Base-by-base conservation (phyloP, 2,113 vertebrate genomes). In the Leuciscus idus region DNA sequence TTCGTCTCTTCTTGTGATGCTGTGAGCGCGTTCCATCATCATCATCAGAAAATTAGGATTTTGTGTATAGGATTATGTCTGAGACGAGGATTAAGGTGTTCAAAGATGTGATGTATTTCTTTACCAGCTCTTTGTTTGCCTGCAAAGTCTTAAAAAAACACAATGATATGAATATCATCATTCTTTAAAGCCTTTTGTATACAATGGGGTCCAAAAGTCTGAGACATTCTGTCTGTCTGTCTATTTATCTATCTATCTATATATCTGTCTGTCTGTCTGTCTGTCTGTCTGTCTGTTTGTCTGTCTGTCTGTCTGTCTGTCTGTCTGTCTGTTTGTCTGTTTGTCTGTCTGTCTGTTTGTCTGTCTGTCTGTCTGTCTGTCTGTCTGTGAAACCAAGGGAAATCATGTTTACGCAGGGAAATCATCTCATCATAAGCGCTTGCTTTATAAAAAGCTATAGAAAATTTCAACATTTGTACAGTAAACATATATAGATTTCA, bases 91-190 rank as follows among this genome's bases (percentile, higher is more conserved):
- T 75, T 28, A 75, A 6, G 72, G 26, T 13, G 23, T 15, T 26
- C 23, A 74, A 48, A 74, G 43, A 48, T 26, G 23, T 17, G 23
- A 48, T 26, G 23, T 48, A n/a, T 50, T 75, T 75, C 72, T 72
- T 72, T n/a, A 72, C 68, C 19, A 11, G 68, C 68, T 43, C 68
- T 72, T 72, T 46, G 55, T 50, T 50, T 84, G 46, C 36, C 73
- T 64, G 7, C 26, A n/a, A 79, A 79, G 30, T 59, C 30, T 36
- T 33, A 33, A 48, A 84, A 84, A 75, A 46, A 28, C 83, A 57
- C 50, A 36, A 13, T n/a, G 21, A 73, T 23, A 23, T 39, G 68
- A 52, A 52, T 75, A 52, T 30, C 74, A 76, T 12, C 15, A 28
- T 75, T 46, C 13, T 75, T 76, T 76, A 30, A 76, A 76, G 46